phyloP scores from a whole-genome alignment of 2,113 vertebrate species.

The Eptatretus burgeri region DNA sequence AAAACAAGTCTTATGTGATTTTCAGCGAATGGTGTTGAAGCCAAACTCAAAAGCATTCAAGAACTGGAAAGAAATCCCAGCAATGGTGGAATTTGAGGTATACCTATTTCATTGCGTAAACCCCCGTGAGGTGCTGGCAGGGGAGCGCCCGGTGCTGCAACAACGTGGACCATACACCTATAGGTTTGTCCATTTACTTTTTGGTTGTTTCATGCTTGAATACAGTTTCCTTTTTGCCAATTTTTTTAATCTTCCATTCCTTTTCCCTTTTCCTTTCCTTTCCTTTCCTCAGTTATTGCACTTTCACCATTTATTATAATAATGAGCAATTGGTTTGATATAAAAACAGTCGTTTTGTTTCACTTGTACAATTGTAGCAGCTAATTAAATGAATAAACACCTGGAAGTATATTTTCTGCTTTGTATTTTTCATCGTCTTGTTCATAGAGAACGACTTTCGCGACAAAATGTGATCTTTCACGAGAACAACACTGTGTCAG shows the following conservation, averaged over 20 bases:
- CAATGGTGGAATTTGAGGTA: conserved; percentile 55
- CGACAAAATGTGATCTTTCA: conserved; percentile 39
- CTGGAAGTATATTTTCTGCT: too few species aligned
- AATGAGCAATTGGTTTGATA: too few species aligned
- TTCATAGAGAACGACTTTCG: conserved; percentile 41
- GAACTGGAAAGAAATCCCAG: conserved; percentile 48
- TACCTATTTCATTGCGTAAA: conserved; percentile 81
- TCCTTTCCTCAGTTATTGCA: too few species aligned
- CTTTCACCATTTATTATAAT: too few species aligned
- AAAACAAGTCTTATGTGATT: neutral
- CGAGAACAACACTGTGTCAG: conserved; percentile 48
- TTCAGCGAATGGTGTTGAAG: conserved; percentile 40
- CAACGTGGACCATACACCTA: conserved; percentile 68
- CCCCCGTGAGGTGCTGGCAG: conserved; percentile 27
- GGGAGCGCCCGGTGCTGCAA: conserved; percentile 26
- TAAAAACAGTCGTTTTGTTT: too few species aligned
- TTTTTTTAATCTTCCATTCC: too few species aligned
- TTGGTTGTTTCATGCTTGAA: too few species aligned
- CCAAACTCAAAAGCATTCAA: conserved; percentile 47
- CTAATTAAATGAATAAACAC: too few species aligned
- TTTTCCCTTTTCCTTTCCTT: too few species aligned
- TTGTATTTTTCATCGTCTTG: neutral
- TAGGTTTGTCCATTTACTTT: conserved; percentile 22
- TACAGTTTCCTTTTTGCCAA: too few species aligned
- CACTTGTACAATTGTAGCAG: too few species aligned